Base-by-base conservation (phyloP, 2,888 invertebrate genomes). In the Euplagia quadripunctaria region DNA sequence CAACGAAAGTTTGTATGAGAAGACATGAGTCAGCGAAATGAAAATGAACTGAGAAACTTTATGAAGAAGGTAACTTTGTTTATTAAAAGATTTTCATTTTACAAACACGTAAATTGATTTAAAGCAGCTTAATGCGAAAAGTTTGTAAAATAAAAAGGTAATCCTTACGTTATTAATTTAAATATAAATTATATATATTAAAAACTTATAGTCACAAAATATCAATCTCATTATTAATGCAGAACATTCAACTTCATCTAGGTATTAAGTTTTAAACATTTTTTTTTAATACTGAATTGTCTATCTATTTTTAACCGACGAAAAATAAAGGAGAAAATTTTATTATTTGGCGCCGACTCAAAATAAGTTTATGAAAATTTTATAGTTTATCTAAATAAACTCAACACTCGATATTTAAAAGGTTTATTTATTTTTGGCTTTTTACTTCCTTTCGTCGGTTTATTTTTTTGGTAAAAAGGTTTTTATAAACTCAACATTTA, bases 31-130 rank as follows among this genome's bases (percentile, higher is more conserved):
- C 79, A 71, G 79, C 73, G 79, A 81, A 84, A 87, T 79, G 80
- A 84, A 87, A 87, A 85, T 87, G 85, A 87, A 86, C 83, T 83
- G 79, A 73, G 78, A 80, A 85, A 86, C 85, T 83, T 81, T 66
- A 79, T 78, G 77, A 77, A 74, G 63, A 73, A 80, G 73, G 73
- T 78, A 83, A 85, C 81, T 86, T 81, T 82, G 77, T 78, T 81
- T 81, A 80, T 85, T 84, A 79, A 85, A 81, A 82, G 61, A 71
- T 65, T 79, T 83, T 78, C 72, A 71, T 75, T 75, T 72, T 75
- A 81, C 76, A 74, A 52, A 55, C 73, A 64, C 55, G 73, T 74
- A 74, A 61, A 76, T 78, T 81, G 71, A 79, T 79, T 71, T 78
- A 75, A 41, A 41, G 61, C 74, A 17, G 20, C 51, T 51, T 64